Base-by-base conservation (phyloP, 2,113 vertebrate species). In the Oenanthe oenanthe region DNA sequence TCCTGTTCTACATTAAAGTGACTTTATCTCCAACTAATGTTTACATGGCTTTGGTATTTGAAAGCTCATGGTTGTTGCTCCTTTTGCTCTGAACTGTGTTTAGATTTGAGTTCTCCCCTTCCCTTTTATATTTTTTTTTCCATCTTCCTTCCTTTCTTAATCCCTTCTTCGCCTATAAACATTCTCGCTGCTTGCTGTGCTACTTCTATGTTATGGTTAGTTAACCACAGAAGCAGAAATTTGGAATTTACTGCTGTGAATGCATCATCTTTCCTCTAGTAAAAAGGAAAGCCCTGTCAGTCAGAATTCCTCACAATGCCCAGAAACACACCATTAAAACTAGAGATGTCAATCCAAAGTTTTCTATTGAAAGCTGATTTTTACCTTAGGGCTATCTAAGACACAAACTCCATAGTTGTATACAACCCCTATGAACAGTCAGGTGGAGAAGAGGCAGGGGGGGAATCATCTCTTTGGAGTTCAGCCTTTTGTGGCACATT, bases 261-360 rank as follows among this genome's bases (percentile, higher is more conserved):
- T 47, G 42, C 92, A 91, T 50, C 74, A 88, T 80, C 89, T 92
- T 83, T 95, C 66, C 70, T 70, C 50, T 8, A 94, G 82, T 89
- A 77, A 95, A 93, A 96, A 96, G 93, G 96, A 98, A 97, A 96
- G 75, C 92, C 93, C 72, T 82, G 93, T 94, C 66, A 95, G 42
- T 48, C 66, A 73, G 50, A 85, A 88, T 89, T 94, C 58, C 85
- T 50, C 75, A 71, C 51, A 87, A 91, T 54, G 54, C 66, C 67
- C 71, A 79, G 34, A 72, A 93, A 50, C 47, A 82, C 24, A 47
- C 38, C 22, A 68, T 79, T 89, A 85, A 88, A 91, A 36, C 15
- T 68, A 62, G 45, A 36, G 66, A 70, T 28, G 56, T 47, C 1
- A 5, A 82, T 45, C 34, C 26, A 34, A 26, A 50, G 32, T 76